Evolutionary conservation across 2,797 vertebrate genomes (phyloP).

Genomic region (Typhlichthys eigenmanni): DNA sequence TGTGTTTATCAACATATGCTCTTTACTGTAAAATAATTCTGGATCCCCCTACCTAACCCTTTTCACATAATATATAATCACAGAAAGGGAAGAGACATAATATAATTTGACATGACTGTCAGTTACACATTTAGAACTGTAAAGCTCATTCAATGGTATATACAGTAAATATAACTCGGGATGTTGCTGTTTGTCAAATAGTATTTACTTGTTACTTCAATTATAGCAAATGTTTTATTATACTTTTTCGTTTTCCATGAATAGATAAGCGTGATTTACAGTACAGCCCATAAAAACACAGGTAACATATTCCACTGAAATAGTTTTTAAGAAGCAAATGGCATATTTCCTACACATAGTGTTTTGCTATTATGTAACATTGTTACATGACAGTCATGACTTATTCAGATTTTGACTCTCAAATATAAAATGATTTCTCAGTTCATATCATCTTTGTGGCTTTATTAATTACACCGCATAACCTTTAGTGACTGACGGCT

Average conservation of each 20-base stretch:
- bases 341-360: no score
- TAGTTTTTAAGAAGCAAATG: no score
- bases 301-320: no score
- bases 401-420: neutral
- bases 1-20: neutral
- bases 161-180: no score
- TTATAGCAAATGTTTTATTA: no score
- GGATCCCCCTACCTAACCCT: neutral
- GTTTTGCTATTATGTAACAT: neutral
- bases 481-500: neutral
- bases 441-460: no score
- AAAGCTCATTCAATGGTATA: no score
- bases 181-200: no score
- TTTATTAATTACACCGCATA: neutral
- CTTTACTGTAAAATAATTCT: neutral
- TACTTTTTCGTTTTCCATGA: no score
- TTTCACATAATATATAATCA: neutral
- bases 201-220: no score
- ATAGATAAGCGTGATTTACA: no score
- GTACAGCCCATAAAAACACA: no score
- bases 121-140: neutral
- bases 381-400: conserved; percentile 2
- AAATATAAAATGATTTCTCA: neutral
- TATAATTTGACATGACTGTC: neutral
- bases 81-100: neutral